Evolutionary conservation across 2,888 invertebrate species (phyloP), one percentile per base, ranked within the genome.

Genomic region (Meiosimyza platycephala): DNA sequence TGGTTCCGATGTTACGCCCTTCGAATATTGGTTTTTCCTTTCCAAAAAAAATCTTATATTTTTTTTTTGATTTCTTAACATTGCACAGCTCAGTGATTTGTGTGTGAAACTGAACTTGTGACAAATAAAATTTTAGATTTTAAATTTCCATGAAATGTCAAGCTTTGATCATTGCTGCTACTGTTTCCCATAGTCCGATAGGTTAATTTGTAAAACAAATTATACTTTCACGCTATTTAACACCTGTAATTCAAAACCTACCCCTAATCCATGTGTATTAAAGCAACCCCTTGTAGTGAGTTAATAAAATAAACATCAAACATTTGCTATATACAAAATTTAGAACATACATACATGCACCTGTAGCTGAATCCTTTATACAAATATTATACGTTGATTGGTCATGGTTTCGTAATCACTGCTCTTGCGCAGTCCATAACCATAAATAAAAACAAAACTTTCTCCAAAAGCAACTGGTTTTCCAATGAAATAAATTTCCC

Each of bases 211-310:
- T 60, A n/a, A 33, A 60, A 60, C 60, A 63, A 48, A 11, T 47
- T 63, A 12, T 3, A 47, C 40, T n/a, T n/a, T 28, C 65, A 52
- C 65, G 65, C 52, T 65, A 7, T 51, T 65, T 65, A 28, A 47
- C 65, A 65, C 65, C 65, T 65, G 64, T 51, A 65, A 52, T 16
- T 28, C 51, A 15, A 51, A 65, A 51, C 22, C 51, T 18, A 65
- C 63, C 63, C 59, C 18, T 59, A 59, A 40, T 13, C 57, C 6
- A 15, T 28, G 51, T 15, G 18, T 16, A 65, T 65, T 9, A 28
- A 65, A 51, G 28, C 65, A 51, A 63, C 15, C 22, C 63, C 47
- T 47, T 7, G 12, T 16, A 12, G 28, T 40, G 63, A 48, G 12
- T 40, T 2, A 47, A n/a, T 62, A 12, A 6, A 50, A 13, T 13